Evolutionary conservation across 2,888 invertebrate species (phyloP), one percentile per base, ranked within the genome.

Genomic region (Dimorphilus gyrociliatus): DNA sequence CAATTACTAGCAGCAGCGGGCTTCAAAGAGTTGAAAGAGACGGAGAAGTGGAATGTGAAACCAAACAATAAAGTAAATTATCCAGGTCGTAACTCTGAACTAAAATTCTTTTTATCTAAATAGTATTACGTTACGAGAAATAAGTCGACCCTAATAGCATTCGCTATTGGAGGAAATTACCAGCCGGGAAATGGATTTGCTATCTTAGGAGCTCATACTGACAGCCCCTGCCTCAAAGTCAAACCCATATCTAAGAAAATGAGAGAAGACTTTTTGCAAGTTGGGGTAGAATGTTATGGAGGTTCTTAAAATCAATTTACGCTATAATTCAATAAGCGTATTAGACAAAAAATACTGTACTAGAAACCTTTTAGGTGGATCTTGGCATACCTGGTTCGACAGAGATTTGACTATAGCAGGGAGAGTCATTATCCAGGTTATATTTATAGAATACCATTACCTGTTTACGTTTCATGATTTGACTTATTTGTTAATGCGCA

Each of bases 321-420:
- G n/a, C n/a, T n/a, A n/a, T n/a, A n/a, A n/a, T n/a, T n/a, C n/a
- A n/a, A n/a, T n/a, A n/a, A n/a, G n/a, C n/a, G n/a, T n/a, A n/a
- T n/a, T n/a, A n/a, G n/a, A n/a, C n/a, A n/a, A n/a, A n/a, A n/a
- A n/a, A n/a, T n/a, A n/a, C n/a, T n/a, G n/a, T n/a, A n/a, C n/a
- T n/a, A n/a, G n/a, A n/a, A n/a, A n/a, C n/a, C n/a, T n/a, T n/a
- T n/a, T n/a, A n/a, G n/a, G 64, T n/a, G 68, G 68, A 4, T 55
- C 64, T 36, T 68, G 68, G 68, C 59, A 64, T 41, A 64, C 67
- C 3, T 68, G 68, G 68, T 64, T 68, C 44, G 68, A 68, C 45
- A 47, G 67, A 12, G 67, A 68, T 40, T 53, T 68, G 5, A 63
- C 61, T 4, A 40, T 68, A 4, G 68, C 65, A 12, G 68, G 68